Conservation (phyloP, 2,113 vertebrate species). For the Etia nguti region DNA sequence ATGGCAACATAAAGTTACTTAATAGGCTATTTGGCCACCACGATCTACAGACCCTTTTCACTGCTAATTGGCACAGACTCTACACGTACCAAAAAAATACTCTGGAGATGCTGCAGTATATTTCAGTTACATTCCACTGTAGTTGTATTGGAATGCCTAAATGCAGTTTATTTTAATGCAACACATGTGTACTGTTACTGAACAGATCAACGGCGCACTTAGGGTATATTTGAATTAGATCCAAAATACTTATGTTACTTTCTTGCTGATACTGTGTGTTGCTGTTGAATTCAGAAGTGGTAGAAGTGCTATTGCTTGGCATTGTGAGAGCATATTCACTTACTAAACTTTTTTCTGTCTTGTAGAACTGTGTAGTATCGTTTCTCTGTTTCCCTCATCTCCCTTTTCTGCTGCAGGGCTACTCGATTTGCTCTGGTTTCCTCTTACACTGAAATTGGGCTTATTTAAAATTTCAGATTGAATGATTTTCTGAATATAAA, state of each 20-base stretch:
- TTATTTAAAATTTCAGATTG: conserved; percentile 11
- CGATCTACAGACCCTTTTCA: not conserved
- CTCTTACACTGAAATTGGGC: not conserved
- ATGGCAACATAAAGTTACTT: conserved; percentile 23
- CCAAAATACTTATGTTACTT: not conserved
- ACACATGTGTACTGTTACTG: not conserved
- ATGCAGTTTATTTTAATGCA: not conserved
- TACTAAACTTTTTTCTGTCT: not conserved
- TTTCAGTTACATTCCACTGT: not conserved
- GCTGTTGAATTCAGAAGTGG: not conserved
- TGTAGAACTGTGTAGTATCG: not conserved
- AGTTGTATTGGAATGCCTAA: not conserved
- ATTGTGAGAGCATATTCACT: not conserved
- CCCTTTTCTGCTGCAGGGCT: not conserved
- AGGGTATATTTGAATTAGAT: not conserved
- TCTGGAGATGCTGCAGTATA: not conserved
- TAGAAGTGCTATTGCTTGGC: not conserved
- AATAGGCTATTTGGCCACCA: conserved; percentile 17
- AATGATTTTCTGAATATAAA: conserved; percentile 3
- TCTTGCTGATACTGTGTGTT: not conserved
- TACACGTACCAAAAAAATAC: conserved; percentile 1
- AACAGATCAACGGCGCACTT: not conserved
- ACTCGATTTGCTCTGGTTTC: not conserved
- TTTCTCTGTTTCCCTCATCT: not conserved
- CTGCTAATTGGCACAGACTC: conserved; percentile 11